Conservation (phyloP, 1,140 invertebrate species). For the Solen grandis region DNA sequence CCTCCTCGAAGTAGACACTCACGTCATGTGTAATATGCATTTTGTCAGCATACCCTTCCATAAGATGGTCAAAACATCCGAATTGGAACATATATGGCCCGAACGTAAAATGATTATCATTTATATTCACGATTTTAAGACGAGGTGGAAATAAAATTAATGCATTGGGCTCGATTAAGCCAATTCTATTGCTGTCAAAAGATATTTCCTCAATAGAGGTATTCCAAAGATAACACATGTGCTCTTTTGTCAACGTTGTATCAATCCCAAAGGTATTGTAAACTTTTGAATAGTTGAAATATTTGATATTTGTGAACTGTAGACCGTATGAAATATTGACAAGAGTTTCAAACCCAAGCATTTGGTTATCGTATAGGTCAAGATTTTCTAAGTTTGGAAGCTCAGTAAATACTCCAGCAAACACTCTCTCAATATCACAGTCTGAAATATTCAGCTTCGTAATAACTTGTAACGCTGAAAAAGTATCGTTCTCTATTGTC, state of each 20-base stretch:
- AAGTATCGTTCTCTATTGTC: not conserved
- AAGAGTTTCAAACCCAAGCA: constrained; percentile 36
- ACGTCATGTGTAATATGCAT: not conserved
- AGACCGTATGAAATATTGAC: constrained; percentile 36
- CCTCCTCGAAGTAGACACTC: not conserved
- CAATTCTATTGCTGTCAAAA: not conserved
- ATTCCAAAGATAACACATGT: constrained; percentile 49
- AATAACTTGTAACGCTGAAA: not conserved
- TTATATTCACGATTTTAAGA: constrained; percentile 8
- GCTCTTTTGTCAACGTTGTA: not conserved
- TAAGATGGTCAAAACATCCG: constrained; percentile 6
- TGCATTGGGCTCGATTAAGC: constrained; percentile 22
- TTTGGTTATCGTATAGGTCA: constrained; percentile 39
- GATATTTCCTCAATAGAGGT: constrained; percentile 24
- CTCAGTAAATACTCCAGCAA: constrained; percentile 20
- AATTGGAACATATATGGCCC: constrained; percentile 6
- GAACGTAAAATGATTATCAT: constrained; percentile 40
- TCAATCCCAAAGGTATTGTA: constrained; percentile 13
- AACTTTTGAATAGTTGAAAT: constrained; percentile 24
- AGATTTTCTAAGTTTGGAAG: constrained; percentile 19
- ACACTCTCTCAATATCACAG: constrained; percentile 33
- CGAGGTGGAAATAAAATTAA: constrained; percentile 38
- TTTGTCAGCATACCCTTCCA: not conserved
- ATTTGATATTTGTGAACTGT: constrained; percentile 25
- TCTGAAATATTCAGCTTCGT: constrained; percentile 29